Conservation (phyloP, 2,888 invertebrate species). For the Meandrusa payeni region DNA sequence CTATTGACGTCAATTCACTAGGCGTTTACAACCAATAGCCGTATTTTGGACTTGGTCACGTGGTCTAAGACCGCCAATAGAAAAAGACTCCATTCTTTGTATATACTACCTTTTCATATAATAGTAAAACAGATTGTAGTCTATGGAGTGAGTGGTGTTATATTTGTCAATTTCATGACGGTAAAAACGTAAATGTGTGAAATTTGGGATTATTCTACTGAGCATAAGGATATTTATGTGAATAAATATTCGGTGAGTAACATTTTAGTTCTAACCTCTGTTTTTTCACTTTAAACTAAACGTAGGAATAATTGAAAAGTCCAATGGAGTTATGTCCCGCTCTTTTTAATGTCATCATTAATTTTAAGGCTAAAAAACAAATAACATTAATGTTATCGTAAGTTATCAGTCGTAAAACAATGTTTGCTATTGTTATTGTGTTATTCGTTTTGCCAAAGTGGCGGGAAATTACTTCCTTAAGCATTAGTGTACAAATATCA, state of each 20-base stretch:
- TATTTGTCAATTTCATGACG: slow-evolving; percentile 76
- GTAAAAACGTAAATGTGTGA: slow-evolving; percentile 83
- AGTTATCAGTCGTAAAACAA: background rate
- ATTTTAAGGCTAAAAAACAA: slow-evolving; percentile 24
- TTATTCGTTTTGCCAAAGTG: slow-evolving; percentile 41
- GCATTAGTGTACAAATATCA: slow-evolving; percentile 20
- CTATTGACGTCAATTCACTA: slow-evolving; percentile 49
- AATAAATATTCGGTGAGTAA: slow-evolving; percentile 86
- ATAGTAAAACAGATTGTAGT: slow-evolving; percentile 77
- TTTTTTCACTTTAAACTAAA: slow-evolving; percentile 29
- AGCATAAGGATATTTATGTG: slow-evolving; percentile 84
- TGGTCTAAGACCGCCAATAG: slow-evolving; percentile 75
- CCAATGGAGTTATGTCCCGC: slow-evolving; percentile 70
- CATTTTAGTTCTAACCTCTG: slow-evolving; percentile 29
- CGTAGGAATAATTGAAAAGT: slow-evolving; percentile 63
- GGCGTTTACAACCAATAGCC: slow-evolving; percentile 59
- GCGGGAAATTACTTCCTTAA: slow-evolving; percentile 55
- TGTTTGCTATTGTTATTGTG: slow-evolving; percentile 12
- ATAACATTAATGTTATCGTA: slow-evolving; percentile 10
- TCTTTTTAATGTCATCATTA: slow-evolving; percentile 72
- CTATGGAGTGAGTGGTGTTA: slow-evolving; percentile 78
- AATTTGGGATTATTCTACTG: slow-evolving; percentile 85
- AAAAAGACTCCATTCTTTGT: slow-evolving; percentile 74
- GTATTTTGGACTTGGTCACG: slow-evolving; percentile 63
- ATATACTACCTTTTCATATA: slow-evolving; percentile 77